Evolutionary conservation across 2,113 vertebrate species (phyloP), one percentile per base, ranked within the genome.

Genomic region (Saccopteryx bilineata): DNA sequence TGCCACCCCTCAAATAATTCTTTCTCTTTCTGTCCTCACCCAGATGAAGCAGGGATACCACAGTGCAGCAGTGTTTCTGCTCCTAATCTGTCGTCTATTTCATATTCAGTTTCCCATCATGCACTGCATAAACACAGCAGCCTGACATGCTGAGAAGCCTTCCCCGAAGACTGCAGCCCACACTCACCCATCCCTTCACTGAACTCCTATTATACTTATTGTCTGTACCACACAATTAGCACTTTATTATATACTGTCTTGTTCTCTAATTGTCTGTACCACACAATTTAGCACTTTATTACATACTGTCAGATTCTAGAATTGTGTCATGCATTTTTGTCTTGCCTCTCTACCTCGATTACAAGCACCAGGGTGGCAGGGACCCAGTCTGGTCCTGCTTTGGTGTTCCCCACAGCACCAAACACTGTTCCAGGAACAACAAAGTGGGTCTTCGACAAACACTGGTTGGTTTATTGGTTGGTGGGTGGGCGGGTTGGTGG

Each of bases 161-260:
- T 95, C 93, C 92, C 96, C 94, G 94, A 95, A 96, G 93, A 80
- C 96, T 91, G 78, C 97, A 97, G 95, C 97, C 97, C 96, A 97
- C 97, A 97, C 96, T 94, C 93, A 89, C 39, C 95, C 96, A 94
- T 93, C 95, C 95, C 96, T 93, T 94, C 96, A 8, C 97, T 93
- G 94, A 96, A 95, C 94, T 96, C 95, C 95, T 93, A 96, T 97
- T 97, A 94, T 96, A 97, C 97, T 96, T 94, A 97, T 87, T 97
- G 97, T 97, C 97, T 95, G 96, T 21, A 95, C 96, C 97, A 96
- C 95, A 95, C 97, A 98, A 96, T 98, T 96, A 98, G 97, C 93
- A 96, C 97, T 96, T 97, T 97, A 97, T 96, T 97, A 97, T 93
- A 97, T 85, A 95, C 95, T 97, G 97, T 96, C 97, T 95, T 97